Evolutionary conservation across 1,140 invertebrate genomes (phyloP), one percentile per base, ranked within the genome.

Genomic region (Drosophila biarmipes): DNA sequence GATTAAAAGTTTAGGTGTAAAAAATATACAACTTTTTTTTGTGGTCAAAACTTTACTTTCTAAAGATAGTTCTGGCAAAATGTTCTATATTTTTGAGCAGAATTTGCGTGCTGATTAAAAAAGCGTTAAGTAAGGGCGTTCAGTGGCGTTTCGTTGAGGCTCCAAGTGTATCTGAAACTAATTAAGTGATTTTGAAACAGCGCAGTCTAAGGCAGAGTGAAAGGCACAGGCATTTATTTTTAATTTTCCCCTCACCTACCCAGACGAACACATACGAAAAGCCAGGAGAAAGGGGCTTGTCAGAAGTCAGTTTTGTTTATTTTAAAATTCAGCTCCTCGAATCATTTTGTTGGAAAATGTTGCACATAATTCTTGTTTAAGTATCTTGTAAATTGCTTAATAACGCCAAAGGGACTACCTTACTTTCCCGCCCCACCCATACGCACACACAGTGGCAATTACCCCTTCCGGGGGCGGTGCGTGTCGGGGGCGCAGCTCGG

Each of bases 371-470:
- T 90, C 86, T 90, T 90, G 78, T 86, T 86, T 90, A 90, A 90
- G 86, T 90, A 90, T 90, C 86, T 90, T 90, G 86, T 90, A 90
- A 90, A 90, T 90, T 90, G 86, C 86, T 90, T 90, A 90, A 90
- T 90, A 90, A 90, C 84, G 84, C 84, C 84, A 79, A 87, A 87
- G 76, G 84, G 84, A 86, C 82, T 75, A 52, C 40, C 77, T 52
- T 66, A 57, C 42, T 53, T 54, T 27, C 37, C 34, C 14, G n/a
- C 10, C 15, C 6, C 31, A 8, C 21, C 5, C 19, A 4, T 11
- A 56, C n/a, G 43, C 38, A 48, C 40, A 66, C 40, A 31, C 19
- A 49, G 62, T 52, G 52, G 48, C 75, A 84, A 79, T 84, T 84
- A 82, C 71, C 64, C 66, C 54, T 80, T 78, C 52, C 35, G 35